These are phyloP conservation scores for Diachasma alloeum DNA, from an alignment of 1,140 invertebrate genomes.

Conservation along the genomic window DNA sequence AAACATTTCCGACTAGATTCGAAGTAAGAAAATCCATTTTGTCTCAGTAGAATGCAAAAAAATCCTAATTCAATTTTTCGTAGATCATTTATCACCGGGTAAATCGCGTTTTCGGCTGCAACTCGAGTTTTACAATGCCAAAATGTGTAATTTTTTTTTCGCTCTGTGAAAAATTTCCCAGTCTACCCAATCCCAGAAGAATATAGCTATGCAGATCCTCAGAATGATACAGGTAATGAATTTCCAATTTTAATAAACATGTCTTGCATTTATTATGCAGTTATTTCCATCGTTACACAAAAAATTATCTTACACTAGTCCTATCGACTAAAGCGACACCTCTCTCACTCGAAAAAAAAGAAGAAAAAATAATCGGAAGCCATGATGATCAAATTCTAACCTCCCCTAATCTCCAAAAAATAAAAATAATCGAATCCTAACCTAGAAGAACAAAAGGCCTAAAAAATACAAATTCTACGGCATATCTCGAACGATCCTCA, in stretches of 20 bases:
- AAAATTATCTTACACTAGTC: conserved; percentile 15
- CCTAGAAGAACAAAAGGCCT: background rate
- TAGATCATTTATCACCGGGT: no score
- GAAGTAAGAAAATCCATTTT: background rate
- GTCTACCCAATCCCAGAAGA: no score
- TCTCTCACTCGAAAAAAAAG: background rate
- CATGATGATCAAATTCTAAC: background rate
- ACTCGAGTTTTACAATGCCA: no score
- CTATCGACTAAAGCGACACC: conserved; percentile 12
- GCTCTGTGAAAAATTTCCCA: no score
- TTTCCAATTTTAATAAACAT: background rate
- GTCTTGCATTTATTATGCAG: conserved; percentile 17
- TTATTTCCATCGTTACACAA: conserved; percentile 1
- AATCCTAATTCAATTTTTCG: no score
- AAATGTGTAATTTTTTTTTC: no score
- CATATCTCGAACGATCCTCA: background rate
- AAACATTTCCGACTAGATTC: background rate
- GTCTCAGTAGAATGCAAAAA: background rate
- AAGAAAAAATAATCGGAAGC: background rate
- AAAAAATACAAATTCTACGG: background rate
- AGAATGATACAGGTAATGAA: background rate
- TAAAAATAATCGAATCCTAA: background rate
- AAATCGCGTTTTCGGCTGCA: no score
- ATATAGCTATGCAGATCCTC: background rate
- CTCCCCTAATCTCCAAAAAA: background rate